These are phyloP conservation scores for Gallinago paraguaiae DNA, from an alignment of 2,113 vertebrate species.

Conservation along the genomic window DNA sequence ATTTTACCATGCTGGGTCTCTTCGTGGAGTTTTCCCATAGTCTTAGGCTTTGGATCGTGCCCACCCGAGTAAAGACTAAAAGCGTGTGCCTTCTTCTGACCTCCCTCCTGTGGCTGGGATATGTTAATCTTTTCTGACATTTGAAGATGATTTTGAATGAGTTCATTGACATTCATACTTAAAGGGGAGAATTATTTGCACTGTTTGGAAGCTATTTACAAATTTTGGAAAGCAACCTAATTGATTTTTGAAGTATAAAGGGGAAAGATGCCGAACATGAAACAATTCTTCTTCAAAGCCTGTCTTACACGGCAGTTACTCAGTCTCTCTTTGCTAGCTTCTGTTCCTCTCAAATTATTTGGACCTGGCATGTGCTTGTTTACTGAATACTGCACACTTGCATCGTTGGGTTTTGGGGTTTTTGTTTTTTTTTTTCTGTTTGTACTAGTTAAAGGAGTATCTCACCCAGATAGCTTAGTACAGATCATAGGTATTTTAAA, in stretches of 20 bases:
- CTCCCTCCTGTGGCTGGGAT: conserved; percentile 34
- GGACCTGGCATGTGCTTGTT: conserved; percentile 32
- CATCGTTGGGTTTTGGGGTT: neutral
- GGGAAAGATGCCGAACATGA: neutral
- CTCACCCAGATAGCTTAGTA: conserved; percentile 26
- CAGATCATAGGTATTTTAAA: conserved; percentile 43
- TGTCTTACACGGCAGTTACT: neutral
- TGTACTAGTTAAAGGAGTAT: conserved; percentile 50
- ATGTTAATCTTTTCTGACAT: conserved; percentile 59
- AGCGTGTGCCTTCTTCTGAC: neutral
- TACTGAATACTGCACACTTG: neutral
- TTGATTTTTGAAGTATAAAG: conserved; percentile 27
- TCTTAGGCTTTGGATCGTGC: neutral
- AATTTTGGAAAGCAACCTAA: conserved; percentile 6
- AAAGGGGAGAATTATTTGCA: conserved; percentile 15
- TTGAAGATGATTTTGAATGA: conserved; percentile 54
- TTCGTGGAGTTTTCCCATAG: neutral
- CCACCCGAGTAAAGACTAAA: neutral
- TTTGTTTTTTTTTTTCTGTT: neutral
- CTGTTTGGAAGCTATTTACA: conserved; percentile 4
- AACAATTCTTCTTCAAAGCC: conserved; percentile 7
- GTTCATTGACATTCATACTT: conserved; percentile 46
- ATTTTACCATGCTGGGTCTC: conserved; percentile 27
- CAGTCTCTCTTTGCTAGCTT: neutral
- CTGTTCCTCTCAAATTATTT: conserved; percentile 32